phyloP scores from a whole-genome alignment of 2,888 invertebrate genomes.

The Empis stercorea region DNA sequence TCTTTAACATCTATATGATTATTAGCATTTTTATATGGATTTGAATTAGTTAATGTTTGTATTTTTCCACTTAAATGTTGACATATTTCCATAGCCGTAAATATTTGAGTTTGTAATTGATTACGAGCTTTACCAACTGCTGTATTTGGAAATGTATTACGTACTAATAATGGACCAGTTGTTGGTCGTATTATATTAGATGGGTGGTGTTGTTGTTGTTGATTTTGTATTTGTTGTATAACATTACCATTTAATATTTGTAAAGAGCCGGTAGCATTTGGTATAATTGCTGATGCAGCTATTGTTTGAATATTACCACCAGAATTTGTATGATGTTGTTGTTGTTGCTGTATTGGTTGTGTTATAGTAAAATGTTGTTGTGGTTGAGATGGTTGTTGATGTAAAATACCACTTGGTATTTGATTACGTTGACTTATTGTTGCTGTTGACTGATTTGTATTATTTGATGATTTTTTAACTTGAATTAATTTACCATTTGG shows the following conservation, averaged over 20 bases:
- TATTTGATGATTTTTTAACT: constrained; percentile 21
- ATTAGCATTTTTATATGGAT: constrained; percentile 33
- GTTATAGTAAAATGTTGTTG: constrained; percentile 9
- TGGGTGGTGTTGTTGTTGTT: not conserved
- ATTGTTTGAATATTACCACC: not conserved
- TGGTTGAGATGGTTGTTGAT: constrained; percentile 7
- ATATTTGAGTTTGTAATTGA: constrained; percentile 32
- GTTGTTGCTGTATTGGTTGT: constrained; percentile 10
- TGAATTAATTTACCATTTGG: constrained; percentile 36
- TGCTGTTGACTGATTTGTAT: constrained; percentile 8
- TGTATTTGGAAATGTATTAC: constrained; percentile 25
- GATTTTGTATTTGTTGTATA: not conserved
- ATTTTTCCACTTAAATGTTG: constrained; percentile 34
- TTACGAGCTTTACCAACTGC: constrained; percentile 28
- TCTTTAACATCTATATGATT: constrained; percentile 33
- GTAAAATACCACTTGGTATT: constrained; percentile 6
- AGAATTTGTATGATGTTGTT: too few relatives aligned
- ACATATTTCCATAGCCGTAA: constrained; percentile 33
- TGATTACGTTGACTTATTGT: constrained; percentile 9
- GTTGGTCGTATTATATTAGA: too few relatives aligned
- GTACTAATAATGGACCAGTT: constrained; percentile 19
- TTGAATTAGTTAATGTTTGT: constrained; percentile 33
- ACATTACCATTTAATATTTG: constrained; percentile 13
- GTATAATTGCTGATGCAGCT: constrained; percentile 11
- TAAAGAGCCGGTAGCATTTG: constrained; percentile 9